Evolutionary conservation across 2,888 invertebrate genomes (phyloP), one percentile per base, ranked within the genome.

Genomic region (Lepidocyrtoides sp.): DNA sequence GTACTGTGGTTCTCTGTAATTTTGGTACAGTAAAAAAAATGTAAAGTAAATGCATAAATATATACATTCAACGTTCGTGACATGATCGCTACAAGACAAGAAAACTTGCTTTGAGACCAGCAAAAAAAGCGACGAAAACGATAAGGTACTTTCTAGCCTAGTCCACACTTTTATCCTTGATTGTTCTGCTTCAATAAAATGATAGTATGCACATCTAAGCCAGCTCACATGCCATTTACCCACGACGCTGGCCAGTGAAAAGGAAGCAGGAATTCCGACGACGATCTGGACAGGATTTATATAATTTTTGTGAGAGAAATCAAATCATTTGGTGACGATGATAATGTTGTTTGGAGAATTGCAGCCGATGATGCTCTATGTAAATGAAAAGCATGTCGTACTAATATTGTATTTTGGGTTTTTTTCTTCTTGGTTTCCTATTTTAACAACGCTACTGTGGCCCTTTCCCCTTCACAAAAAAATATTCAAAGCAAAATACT

Each of bases 71-170:
- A 5, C 29, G 32, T 36, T 36, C 36, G 66, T 36, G 66, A 69
- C 63, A 66, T 5, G 63, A 29, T n/a, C 2, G n/a, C 29, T 66
- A 51, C 57, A n/a, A n/a, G n/a, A 69, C 32, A 36, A 23, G 7
- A 36, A 69, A 69, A 69, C 66, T 69, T 32, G 66, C 66, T 69
- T 17, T 1, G n/a, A 17, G 66, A 36, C 36, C 36, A 69, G 66
- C 4, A 69, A 14, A 69, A 66, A 69, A 69, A 17, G n/a, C n/a
- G 36, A 69, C n/a, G 66, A 69, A 36, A 5, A 36, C 66, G 36
- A 29, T 14, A 36, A 69, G 36, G 60, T 63, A 29, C 60, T n/a
- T n/a, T n/a, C n/a, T n/a, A n/a, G n/a, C n/a, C n/a, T n/a, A n/a
- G n/a, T 69, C 36, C 36, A 69, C 36, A 32, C 36, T 17, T 69